Evolutionary conservation across 2,113 vertebrate genomes (phyloP), one percentile per base, ranked within the genome.

Genomic region (Coracopsis vasa): DNA sequence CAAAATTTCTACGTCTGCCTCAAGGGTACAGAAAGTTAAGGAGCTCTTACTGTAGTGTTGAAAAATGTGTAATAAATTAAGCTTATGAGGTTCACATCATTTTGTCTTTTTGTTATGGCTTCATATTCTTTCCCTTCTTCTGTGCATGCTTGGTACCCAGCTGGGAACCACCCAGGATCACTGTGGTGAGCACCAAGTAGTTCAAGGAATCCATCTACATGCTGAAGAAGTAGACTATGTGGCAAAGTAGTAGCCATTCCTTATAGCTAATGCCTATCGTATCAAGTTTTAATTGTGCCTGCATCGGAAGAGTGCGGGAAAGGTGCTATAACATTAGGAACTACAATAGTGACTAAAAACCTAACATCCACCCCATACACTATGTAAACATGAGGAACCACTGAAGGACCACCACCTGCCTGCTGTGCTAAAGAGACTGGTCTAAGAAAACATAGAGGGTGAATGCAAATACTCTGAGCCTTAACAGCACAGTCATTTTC

Each of bases 201-300:
- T 10, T 8, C 0, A 0, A 77, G 29, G 31, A 61, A 41, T n/a
- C 27, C 14, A 37, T 9, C 13, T 33, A n/a, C 21, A 3, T 1
- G 2, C 5, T 42, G 66, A 75, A 83, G 33, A 29, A 48, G 5
- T 2, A 64, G 14, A 41, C 0, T 3, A 44, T 23, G 35, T 2
- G 7, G 4, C 28, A 84, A 80, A 79, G 39, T 15, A 69, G 39
- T 53, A 70, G 17, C 16, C 14, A 7, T 51, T 78, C 42, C 31
- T 58, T 11, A 9, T 2, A 39, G 27, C 6, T 44, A 54, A 37
- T 3, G 18, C 5, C 18, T 8, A 44, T 11, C 20, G 8, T 18
- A 25, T 6, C 8, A 7, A 10, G 13, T 65, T 72, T 24, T 29
- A 25, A 24, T 25, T 24, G 4, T 35, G 11, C 1, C 8, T 11